A percentile compares a stretch with the other conserved stretches of the same genome.
Evolutionary conservation across 1,140 invertebrate genomes (phyloP).

Genomic region (Dendroctonus ponderosae): DNA sequence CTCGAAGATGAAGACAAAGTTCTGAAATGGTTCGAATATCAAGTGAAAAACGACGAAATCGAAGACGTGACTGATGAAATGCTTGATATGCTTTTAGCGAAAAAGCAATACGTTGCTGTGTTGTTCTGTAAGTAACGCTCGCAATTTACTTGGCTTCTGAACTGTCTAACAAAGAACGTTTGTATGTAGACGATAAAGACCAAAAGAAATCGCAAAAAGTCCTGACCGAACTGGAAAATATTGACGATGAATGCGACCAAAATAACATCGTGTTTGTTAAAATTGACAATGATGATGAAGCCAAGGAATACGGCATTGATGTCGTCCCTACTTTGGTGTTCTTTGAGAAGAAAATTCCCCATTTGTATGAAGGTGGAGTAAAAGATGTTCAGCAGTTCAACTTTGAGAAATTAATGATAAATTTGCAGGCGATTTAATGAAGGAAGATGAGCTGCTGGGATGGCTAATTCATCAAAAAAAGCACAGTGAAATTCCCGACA

Average conservation of each 20-base stretch:
- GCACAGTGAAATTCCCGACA: constrained; percentile 87
- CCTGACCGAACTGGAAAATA: constrained; percentile 84
- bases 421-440: constrained; percentile 87
- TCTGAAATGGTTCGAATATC: constrained; percentile 81
- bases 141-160: not conserved
- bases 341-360: constrained; percentile 85
- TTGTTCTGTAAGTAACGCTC: constrained; percentile 76
- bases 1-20: constrained; percentile 89
- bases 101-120: constrained; percentile 84
- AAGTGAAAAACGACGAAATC: constrained; percentile 85
- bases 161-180: not conserved
- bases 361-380: constrained; percentile 75
- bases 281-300: constrained; percentile 84
- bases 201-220: constrained; percentile 89
- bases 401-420: constrained; percentile 52
- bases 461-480: constrained; percentile 88
- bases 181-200: constrained; percentile 80
- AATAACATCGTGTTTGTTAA: constrained; percentile 92
- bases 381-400: too few species aligned
- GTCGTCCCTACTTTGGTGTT: constrained; percentile 76
- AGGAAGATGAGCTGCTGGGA: constrained; percentile 84
- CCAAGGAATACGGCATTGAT: constrained; percentile 87
- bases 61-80: constrained; percentile 93
- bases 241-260: constrained; percentile 91
- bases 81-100: constrained; percentile 86